These are phyloP conservation scores for Carlito syrichta DNA, from an alignment of 2,113 vertebrate species.

Conservation along the genomic window DNA sequence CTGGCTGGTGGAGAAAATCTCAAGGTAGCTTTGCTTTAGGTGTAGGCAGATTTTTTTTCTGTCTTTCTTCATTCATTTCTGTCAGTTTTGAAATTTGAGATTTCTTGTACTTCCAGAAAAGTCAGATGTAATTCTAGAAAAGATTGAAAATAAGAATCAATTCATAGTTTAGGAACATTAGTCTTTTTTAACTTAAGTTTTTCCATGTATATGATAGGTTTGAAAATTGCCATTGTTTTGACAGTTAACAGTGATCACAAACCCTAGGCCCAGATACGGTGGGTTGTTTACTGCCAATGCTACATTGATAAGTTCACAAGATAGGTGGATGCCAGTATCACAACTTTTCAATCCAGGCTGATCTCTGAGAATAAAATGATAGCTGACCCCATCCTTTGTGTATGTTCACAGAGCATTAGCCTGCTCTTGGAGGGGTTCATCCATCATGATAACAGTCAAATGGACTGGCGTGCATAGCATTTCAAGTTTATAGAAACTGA, in stretches of 20 bases:
- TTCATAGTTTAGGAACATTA: constrained; percentile 54
- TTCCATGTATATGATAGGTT: constrained; percentile 70
- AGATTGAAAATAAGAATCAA: constrained; percentile 31
- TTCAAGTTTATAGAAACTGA: constrained; percentile 78
- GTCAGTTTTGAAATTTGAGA: neutral
- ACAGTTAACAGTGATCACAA: constrained; percentile 76
- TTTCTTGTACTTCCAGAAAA: neutral
- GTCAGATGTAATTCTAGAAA: neutral
- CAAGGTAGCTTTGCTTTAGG: neutral
- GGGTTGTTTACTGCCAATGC: constrained; percentile 76
- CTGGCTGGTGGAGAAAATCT: neutral
- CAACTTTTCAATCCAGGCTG: constrained; percentile 78
- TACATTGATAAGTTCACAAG: constrained; percentile 80
- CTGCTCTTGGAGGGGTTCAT: constrained; percentile 77
- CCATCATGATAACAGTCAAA: constrained; percentile 68
- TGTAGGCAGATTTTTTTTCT: neutral
- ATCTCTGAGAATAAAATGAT: constrained; percentile 74
- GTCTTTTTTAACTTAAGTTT: constrained; percentile 52
- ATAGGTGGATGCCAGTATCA: constrained; percentile 82
- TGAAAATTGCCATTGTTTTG: constrained; percentile 77
- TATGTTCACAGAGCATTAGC: constrained; percentile 65
- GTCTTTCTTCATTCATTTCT: neutral
- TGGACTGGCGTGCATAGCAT: constrained; percentile 66
- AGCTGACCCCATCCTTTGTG: constrained; percentile 75
- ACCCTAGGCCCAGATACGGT: constrained; percentile 71